phyloP scores from a whole-genome alignment of 2,888 invertebrate genomes.

The Lomographa bimaculata region DNA sequence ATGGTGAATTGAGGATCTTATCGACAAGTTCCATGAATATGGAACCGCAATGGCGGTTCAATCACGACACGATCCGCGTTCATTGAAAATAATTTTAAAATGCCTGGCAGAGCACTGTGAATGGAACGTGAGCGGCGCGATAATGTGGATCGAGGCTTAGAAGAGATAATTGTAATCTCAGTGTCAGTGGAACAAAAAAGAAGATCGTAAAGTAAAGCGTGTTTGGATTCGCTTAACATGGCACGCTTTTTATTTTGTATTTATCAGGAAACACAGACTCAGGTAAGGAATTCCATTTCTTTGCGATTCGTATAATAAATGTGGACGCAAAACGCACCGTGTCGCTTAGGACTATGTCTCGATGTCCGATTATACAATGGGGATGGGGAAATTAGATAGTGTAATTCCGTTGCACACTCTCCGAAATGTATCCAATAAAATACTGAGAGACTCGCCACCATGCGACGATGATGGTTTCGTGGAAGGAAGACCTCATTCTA shows the following conservation, averaged over 20 bases:
- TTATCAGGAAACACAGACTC: too few species aligned
- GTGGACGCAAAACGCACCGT: too few species aligned
- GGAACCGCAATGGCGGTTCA: conserved; percentile 22
- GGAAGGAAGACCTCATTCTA: conserved; percentile 23
- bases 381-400: too few species aligned
- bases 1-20: conserved; percentile 32
- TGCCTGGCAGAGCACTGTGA: conserved; percentile 18
- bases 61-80: conserved; percentile 25
- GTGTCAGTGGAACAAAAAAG: conserved; percentile 22
- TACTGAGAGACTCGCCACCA: too few species aligned
- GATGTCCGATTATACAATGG: too few species aligned
- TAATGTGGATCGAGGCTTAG: conserved; percentile 25
- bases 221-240: conserved; percentile 24
- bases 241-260: conserved; percentile 3
- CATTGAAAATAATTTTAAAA: conserved; percentile 29
- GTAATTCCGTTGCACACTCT: too few species aligned
- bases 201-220: conserved; percentile 22
- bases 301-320: too few species aligned
- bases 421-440: too few species aligned
- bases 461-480: too few species aligned
- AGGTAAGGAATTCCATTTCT: too few species aligned
- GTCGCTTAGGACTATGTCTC: too few species aligned
- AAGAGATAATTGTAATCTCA: conserved; percentile 21
- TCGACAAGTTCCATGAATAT: conserved; percentile 28
- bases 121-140: conserved; percentile 24